These are phyloP conservation scores for Penelope pileata DNA, from an alignment of 2,113 vertebrate species.

Conservation along the genomic window DNA sequence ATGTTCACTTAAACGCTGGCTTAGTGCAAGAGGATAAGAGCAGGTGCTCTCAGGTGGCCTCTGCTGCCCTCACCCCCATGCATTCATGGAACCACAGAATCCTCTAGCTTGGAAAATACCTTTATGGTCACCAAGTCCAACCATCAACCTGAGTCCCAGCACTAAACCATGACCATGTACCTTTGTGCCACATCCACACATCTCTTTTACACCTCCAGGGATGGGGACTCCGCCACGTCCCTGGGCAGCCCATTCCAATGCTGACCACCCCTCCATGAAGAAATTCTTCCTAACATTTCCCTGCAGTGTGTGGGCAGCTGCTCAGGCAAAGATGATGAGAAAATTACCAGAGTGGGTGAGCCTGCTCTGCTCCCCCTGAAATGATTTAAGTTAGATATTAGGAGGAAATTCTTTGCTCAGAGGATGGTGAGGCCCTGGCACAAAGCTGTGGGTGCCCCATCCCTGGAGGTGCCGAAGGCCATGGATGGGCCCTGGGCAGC, in stretches of 20 bases:
- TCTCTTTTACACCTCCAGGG: background rate
- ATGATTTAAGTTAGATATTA: too few relatives aligned
- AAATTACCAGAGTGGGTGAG: background rate
- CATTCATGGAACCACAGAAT: background rate
- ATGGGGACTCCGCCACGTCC: background rate
- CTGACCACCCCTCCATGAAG: background rate
- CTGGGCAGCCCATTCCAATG: background rate
- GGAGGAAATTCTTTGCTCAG: too few relatives aligned
- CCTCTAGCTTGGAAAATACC: background rate
- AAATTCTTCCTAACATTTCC: background rate
- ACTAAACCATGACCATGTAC: background rate
- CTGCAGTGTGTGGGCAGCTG: background rate
- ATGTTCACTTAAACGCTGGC: rapidly evolving
- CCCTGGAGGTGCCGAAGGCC: background rate
- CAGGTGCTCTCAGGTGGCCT: background rate
- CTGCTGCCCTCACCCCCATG: rapidly evolving
- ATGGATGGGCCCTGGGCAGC: background rate
- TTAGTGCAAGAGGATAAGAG: too few relatives aligned
- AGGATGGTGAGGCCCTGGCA: too few relatives aligned
- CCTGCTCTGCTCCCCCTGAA: background rate
- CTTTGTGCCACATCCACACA: background rate
- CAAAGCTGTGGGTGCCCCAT: background rate
- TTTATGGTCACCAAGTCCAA: background rate
- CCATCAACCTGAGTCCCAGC: background rate
- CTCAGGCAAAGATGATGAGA: background rate